A percentile compares a stretch with the other conserved stretches of the same genome.
phyloP scores from a whole-genome alignment of 2,113 vertebrate species.

The Otocyon megalotis region DNA sequence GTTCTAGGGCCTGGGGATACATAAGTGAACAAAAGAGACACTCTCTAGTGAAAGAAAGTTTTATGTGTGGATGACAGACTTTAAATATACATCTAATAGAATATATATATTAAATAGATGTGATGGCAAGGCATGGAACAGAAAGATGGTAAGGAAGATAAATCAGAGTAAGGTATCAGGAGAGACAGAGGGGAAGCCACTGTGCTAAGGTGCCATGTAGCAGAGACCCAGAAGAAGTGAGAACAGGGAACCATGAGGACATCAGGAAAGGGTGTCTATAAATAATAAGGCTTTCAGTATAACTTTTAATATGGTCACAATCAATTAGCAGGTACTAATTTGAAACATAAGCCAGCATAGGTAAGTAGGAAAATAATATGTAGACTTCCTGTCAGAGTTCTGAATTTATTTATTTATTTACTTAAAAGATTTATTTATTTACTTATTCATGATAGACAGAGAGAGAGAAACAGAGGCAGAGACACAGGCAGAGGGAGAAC shows the following conservation, averaged over 20 bases:
- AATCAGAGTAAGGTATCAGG: background rate
- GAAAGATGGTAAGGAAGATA: background rate
- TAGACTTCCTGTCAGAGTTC: background rate
- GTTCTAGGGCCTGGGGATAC: background rate
- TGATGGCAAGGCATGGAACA: background rate
- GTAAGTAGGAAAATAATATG: constrained; percentile 8
- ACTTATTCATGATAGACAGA: too few species aligned
- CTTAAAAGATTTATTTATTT: too few species aligned
- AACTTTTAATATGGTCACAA: background rate
- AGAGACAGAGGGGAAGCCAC: background rate
- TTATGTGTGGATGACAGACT: background rate
- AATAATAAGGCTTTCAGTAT: background rate
- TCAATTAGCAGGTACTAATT: background rate
- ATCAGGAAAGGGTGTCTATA: background rate
- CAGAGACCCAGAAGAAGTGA: background rate
- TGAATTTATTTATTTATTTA: background rate
- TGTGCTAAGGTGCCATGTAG: background rate
- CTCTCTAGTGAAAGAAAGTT: background rate
- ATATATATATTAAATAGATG: background rate
- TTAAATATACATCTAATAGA: background rate
- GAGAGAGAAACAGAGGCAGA: too few species aligned
- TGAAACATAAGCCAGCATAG: background rate
- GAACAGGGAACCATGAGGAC: background rate
- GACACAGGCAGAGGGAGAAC: too few species aligned
- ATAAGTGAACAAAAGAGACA: background rate